Conservation (phyloP, 2,888 invertebrate species). For the Heterodera filipjevi region DNA sequence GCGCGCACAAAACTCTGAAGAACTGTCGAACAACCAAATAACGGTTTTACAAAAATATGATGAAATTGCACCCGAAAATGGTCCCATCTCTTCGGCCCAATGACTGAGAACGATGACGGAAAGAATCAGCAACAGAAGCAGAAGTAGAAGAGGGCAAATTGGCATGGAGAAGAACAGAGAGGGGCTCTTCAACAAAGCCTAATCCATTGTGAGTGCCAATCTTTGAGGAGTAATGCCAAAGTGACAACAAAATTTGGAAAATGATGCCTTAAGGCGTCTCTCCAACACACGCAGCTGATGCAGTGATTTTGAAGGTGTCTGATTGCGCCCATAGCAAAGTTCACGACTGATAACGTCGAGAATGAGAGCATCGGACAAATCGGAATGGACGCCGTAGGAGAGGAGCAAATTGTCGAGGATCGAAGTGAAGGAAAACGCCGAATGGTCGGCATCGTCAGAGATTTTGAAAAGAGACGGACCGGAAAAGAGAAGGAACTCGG, state of each 20-base stretch:
- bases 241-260: background rate
- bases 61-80: background rate
- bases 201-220: slow-evolving; percentile 70
- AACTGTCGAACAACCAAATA: background rate
- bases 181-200: slow-evolving; percentile 67
- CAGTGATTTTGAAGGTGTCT: background rate
- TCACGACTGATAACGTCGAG: slow-evolving; percentile 46
- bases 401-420: slow-evolving; percentile 49
- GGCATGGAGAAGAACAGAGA: slow-evolving; percentile 64
- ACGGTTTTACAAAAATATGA: background rate
- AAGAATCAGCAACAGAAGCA: background rate
- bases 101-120: slow-evolving; percentile 12
- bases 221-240: slow-evolving; percentile 4
- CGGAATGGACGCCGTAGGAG: slow-evolving; percentile 42
- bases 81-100: background rate
- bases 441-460: background rate
- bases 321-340: slow-evolving; percentile 34
- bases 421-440: slow-evolving; percentile 30
- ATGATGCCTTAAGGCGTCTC: slow-evolving; percentile 41
- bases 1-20: slow-evolving; percentile 37
- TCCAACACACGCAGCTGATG: slow-evolving; percentile 46
- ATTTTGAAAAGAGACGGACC: background rate
- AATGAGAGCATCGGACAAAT: slow-evolving; percentile 45
- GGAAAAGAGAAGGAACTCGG: slow-evolving; percentile 1
- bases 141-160: background rate